Evolutionary conservation across 2,888 invertebrate genomes (phyloP).

Genomic region (Pecten maximus): DNA sequence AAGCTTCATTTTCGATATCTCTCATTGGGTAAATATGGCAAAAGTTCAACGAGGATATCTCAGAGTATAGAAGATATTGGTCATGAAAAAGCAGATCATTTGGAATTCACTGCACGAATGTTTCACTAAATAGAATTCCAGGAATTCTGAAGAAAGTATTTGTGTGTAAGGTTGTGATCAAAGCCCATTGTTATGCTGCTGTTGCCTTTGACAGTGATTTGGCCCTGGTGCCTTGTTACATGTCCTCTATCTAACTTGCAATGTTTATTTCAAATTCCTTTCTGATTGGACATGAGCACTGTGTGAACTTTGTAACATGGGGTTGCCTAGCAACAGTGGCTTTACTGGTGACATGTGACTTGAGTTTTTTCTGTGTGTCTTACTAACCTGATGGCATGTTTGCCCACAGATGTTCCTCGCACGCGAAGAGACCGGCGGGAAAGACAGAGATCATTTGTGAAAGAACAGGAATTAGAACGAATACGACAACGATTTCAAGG

Average conservation of each 20-base stretch:
- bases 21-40: too few species aligned
- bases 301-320: slow-evolving; percentile 28
- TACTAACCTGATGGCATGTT: slow-evolving; percentile 55
- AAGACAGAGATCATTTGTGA: slow-evolving; percentile 73
- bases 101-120: too few species aligned
- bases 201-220: neutral
- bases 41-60: too few species aligned
- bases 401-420: slow-evolving; percentile 67
- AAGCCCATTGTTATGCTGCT: neutral
- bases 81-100: too few species aligned
- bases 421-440: slow-evolving; percentile 69
- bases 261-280: neutral
- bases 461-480: slow-evolving; percentile 70
- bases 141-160: too few species aligned
- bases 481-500: slow-evolving; percentile 54
- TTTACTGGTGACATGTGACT: slow-evolving; percentile 4
- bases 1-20: too few species aligned
- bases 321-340: slow-evolving; percentile 29
- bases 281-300: neutral
- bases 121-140: too few species aligned
- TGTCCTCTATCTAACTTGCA: slow-evolving; percentile 28
- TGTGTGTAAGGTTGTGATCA: neutral
- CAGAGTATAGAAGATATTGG: too few species aligned
- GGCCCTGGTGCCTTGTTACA: neutral
- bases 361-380: slow-evolving; percentile 26